A percentile compares a stretch with the other conserved stretches of the same genome.
Evolutionary conservation across 2,113 vertebrate genomes (phyloP).

Genomic region (Sus scrofa): T2T-Sscrofa CM000818.6:80697001-80697500

Average conservation of each 20-base stretch:
- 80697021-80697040: background rate
- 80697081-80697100: background rate
- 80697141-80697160: background rate
- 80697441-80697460: background rate
- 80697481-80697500: slow-evolving; percentile 26
- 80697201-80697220: slow-evolving; percentile 16
- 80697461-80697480: slow-evolving; percentile 14
- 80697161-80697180: background rate
- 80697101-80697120: background rate
- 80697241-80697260: background rate
- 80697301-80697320: background rate
- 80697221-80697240: slow-evolving; percentile 34
- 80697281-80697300: background rate
- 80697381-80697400: background rate
- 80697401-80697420: background rate
- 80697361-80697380: background rate
- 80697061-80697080: background rate
- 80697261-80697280: background rate
- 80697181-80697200: background rate
- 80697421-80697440: background rate
- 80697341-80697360: too few relatives aligned
- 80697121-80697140: background rate
- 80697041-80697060: background rate
- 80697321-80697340: too few relatives aligned
- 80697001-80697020: slow-evolving; percentile 42